phyloP scores from a whole-genome alignment of 1,140 invertebrate genomes.

The Chlorops oryzae region DNA sequence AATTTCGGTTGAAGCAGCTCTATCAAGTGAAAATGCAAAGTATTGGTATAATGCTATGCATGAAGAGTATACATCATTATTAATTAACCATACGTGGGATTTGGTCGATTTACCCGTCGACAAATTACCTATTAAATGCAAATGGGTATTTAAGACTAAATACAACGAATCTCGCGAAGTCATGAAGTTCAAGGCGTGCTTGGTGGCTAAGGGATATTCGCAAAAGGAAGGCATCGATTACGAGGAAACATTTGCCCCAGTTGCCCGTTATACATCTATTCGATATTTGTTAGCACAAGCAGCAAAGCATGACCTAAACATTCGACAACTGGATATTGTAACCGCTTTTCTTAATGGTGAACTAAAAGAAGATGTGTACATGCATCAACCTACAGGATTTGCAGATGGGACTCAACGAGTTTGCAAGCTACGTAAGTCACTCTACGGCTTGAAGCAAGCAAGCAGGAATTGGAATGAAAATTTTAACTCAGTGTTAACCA shows the following conservation, averaged over 20 bases:
- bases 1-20: conserved; percentile 2
- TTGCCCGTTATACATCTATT: conserved; percentile 28
- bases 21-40: conserved; percentile 10
- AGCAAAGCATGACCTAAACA: background rate
- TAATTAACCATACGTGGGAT: conserved; percentile 30
- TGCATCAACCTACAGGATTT: background rate
- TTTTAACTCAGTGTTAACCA: conserved; percentile 22
- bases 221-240: conserved; percentile 11
- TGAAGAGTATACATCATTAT: conserved; percentile 26
- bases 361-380: conserved; percentile 6
- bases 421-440: conserved; percentile 6
- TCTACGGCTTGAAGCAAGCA: conserved; percentile 11
- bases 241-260: conserved; percentile 21
- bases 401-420: background rate
- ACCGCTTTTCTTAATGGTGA: conserved; percentile 6
- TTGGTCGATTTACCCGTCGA: conserved; percentile 21
- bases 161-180: conserved; percentile 21
- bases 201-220: conserved; percentile 16
- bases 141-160: conserved; percentile 45
- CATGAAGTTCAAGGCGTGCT: conserved; percentile 35
- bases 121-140: conserved; percentile 24
- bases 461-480: conserved; percentile 30
- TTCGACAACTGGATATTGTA: conserved; percentile 8
- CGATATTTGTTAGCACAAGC: conserved; percentile 32
- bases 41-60: conserved; percentile 33